Evolutionary conservation across 2,113 vertebrate genomes (phyloP), one percentile per base, ranked within the genome.

Genomic region (Microtus richardsoni): DNA sequence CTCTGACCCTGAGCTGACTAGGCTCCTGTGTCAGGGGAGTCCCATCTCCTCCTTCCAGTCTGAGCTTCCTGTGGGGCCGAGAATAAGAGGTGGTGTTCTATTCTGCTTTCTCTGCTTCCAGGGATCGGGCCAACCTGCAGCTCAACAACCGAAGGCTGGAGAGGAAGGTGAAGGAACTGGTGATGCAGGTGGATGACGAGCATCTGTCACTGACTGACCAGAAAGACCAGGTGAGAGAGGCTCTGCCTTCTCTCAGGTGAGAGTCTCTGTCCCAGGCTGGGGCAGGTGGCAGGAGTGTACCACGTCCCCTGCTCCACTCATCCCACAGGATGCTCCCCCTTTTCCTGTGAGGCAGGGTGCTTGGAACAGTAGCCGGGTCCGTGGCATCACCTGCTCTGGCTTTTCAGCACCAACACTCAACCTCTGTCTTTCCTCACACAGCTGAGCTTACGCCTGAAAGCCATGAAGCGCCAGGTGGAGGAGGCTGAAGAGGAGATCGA

Each of bases 401-500:
- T 86, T 86, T 22, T 36, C 26, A 0, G 58, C 83, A n/a, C 54
- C 39, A 30, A 36, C 1, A 5, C 14, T 94, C 75, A 33, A 4
- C 58, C 66, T 3, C 58, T 4, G 16, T 60, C 66, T 93, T 60
- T 52, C 62, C 54, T 10, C 0, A 64, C 73, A 66, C 97, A 99
- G 99, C 95, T 99, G 97, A 99, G 99, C 98, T 98, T 99, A 97
- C 99, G 99, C 93, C 97, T 99, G 95, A 99, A 99, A 97, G 99
- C 99, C 30, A 98, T 99, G 98, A 99, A 99, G 97, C 98, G 99
- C 30, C 99, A 99, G 98, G 99, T 99, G 97, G 99, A 99, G 73
- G 99, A 99, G 98, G 99, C 99, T 0, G 99, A 99, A 98, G 99
- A 99, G 98, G 99, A 99, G 98, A 99, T 99, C 7, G 99, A 99